phyloP scores from a whole-genome alignment of 2,113 vertebrate species.

The Actenoides lindsayi region DNA sequence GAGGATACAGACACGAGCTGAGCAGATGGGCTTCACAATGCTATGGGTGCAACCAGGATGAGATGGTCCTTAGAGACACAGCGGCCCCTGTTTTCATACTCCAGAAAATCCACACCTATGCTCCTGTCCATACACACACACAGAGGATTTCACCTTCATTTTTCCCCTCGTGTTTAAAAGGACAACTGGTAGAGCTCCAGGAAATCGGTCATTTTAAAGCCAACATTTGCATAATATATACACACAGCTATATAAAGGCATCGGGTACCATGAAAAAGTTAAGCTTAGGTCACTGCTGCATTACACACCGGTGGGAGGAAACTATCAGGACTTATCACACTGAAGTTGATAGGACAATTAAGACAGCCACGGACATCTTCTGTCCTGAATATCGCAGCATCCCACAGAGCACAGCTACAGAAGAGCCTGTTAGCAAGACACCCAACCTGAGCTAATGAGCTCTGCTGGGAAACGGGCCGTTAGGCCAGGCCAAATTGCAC shows the following conservation, averaged over 20 bases:
- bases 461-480: neutral
- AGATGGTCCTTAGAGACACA: neutral
- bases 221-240: neutral
- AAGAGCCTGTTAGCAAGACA: neutral
- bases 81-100: neutral
- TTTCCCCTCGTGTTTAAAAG: neutral
- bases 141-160: neutral
- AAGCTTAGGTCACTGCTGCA: neutral
- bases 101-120: neutral
- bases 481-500: neutral
- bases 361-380: fast-evolving
- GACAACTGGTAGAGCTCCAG: neutral
- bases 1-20: neutral
- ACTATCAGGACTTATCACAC: neutral
- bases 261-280: neutral
- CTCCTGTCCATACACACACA: neutral
- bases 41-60: fast-evolving
- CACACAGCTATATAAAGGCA: neutral
- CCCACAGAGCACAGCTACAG: neutral
- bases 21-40: neutral
- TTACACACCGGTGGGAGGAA: neutral
- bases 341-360: fast-evolving
- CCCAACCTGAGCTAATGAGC: neutral
- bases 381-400: neutral
- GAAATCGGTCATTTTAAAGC: neutral